These are phyloP conservation scores for Clitarchus hookeri DNA, from an alignment of 2,888 invertebrate species.

Conservation along the genomic window DNA sequence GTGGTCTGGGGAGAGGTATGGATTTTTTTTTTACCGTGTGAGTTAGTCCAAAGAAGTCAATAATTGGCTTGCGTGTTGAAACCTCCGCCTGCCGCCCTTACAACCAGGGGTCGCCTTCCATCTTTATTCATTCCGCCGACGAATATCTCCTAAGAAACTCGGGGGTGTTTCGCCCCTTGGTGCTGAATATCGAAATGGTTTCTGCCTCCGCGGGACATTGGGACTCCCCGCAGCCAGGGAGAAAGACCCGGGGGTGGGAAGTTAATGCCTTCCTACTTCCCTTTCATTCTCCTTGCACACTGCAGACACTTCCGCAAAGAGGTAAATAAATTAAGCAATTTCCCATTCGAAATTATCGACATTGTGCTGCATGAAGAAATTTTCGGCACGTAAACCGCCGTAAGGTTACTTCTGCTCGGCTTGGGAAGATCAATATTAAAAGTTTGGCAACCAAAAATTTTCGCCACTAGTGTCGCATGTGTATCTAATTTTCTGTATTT, in stretches of 20 bases:
- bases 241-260: not conserved
- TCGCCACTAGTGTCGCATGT: no score
- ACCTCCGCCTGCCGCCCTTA: not conserved
- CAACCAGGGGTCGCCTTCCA: not conserved
- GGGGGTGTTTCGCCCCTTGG: not conserved
- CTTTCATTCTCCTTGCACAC: not conserved
- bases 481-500: no score
- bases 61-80: constrained; percentile 1
- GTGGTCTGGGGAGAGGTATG: not conserved
- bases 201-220: not conserved
- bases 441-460: no score
- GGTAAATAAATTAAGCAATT: not conserved
- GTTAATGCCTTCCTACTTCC: not conserved
- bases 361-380: not conserved
- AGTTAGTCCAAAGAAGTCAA: not conserved
- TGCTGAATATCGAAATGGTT: not conserved
- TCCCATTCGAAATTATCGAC: not conserved
- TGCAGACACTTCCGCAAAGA: no score
- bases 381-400: not conserved
- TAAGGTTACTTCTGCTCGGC: no score
- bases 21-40: not conserved
- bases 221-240: not conserved
- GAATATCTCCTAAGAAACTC: not conserved
- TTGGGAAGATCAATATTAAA: no score
- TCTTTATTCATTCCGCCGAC: not conserved